Base-by-base conservation (phyloP, 2,888 invertebrate species). In the Tubulanus polymorphus region DNA sequence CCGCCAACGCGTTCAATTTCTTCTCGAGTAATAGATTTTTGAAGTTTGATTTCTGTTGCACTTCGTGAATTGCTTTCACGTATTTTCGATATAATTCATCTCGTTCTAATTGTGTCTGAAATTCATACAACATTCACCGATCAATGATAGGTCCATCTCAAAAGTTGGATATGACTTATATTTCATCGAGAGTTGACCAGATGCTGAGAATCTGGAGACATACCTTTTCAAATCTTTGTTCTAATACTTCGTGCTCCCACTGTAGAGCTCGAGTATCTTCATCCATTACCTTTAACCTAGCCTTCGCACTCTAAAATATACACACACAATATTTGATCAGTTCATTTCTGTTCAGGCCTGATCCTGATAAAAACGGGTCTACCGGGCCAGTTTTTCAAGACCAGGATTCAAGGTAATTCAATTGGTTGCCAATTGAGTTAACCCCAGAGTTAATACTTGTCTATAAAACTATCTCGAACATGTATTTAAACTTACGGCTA, bases 21-120 rank as follows among this genome's bases (percentile, higher is more conserved):
- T 87, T 86, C 73, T 93, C 91, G 50, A 94, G 78, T 3, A 93
- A 79, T 0, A 90, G 86, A 63, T 89, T 90, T 77, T 90, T 91
- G 68, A 90, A 78, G 3, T 90, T 87, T 0, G 89, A 87, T 74
- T 89, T 90, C 76, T 92, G 91, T 74, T 93, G 93, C 2, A 93
- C 85, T 71, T 93, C 93, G 41, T 91, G 81, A 48, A 94, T 87
- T 0, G 91, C 90, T 59, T 87, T 85, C 10, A 90, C 86, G 76
- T 94, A 93, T 72, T 87, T 85, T 2, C 83, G 78, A 71, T 90
- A 89, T 25, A 93, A 78, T 52, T 89, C 88, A 67, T 92, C 88
- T 12, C 91, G 83, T 73, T 94, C 93, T 1, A 81, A 80, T 62
- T 87, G 81, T 0, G 89, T 69, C 80, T 82, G 63, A 10, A 65